Conservation (phyloP, 1,140 invertebrate species). For the Drosophila parvula region DNA sequence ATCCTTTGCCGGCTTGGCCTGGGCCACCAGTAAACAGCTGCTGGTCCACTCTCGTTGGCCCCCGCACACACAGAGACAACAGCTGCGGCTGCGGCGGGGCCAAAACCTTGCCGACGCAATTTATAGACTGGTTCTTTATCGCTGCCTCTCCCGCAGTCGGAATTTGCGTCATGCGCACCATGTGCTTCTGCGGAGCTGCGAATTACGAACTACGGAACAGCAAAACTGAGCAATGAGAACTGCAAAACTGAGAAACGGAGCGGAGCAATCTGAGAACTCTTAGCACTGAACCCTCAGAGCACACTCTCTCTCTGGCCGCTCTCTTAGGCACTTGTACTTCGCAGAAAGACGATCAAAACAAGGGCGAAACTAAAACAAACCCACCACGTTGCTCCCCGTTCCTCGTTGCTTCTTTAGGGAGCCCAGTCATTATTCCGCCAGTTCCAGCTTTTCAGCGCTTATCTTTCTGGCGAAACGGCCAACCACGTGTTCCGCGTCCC, state of each 20-base stretch:
- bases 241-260: no score
- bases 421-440: background rate
- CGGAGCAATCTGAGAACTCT: background rate
- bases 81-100: constrained; percentile 11
- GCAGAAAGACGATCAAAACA: constrained; percentile 52
- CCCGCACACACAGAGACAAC: constrained; percentile 8
- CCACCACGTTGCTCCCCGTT: constrained; percentile 24
- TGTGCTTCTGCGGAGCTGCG: constrained; percentile 74
- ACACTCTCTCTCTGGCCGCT: constrained; percentile 1
- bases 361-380: constrained; percentile 38
- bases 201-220: no score
- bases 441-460: background rate
- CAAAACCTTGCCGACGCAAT: constrained; percentile 34
- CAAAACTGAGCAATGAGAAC: background rate
- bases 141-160: constrained; percentile 20
- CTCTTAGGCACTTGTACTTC: constrained; percentile 21
- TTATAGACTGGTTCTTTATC: constrained; percentile 54
- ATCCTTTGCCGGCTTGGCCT: constrained; percentile 8
- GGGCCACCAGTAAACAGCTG: constrained; percentile 24
- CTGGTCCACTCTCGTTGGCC: constrained; percentile 25
- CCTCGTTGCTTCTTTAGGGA: background rate
- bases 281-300: background rate
- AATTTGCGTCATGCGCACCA: constrained; percentile 80
- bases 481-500: constrained; percentile 61
- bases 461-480: constrained; percentile 18